Percentiles rank a stretch among this genome's conserved stretches.
These are phyloP conservation scores for Prunella himalayana DNA, from an alignment of 2,113 vertebrate species.

Conservation along the genomic window DNA sequence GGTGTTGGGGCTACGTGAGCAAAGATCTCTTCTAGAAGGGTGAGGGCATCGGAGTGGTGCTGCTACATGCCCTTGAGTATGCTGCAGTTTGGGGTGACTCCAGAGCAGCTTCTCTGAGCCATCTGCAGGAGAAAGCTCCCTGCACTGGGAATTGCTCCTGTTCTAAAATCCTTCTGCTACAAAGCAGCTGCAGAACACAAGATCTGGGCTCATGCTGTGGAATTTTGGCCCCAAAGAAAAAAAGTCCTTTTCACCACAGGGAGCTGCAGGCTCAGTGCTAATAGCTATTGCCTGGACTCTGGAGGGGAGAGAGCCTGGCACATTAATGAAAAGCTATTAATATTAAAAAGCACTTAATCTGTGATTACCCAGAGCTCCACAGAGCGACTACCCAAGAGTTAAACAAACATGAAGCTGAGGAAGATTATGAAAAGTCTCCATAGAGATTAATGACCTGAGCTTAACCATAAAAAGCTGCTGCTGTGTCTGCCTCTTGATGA, in stretches of 20 bases:
- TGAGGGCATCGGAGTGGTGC: not conserved
- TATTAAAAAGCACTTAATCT: slow-evolving; percentile 37
- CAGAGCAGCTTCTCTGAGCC: not conserved
- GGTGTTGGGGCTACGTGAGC: fast-evolving
- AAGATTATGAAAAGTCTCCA: not conserved
- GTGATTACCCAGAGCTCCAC: not conserved
- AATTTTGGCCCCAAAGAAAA: not conserved
- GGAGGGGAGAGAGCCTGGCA: not conserved
- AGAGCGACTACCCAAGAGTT: not conserved
- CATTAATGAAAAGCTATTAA: slow-evolving; percentile 13
- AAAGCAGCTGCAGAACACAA: not conserved
- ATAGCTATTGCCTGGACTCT: not conserved
- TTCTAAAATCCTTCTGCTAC: not conserved
- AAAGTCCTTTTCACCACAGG: not conserved
- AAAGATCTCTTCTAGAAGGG: not conserved
- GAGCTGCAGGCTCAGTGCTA: not conserved
- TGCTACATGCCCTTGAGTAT: not conserved
- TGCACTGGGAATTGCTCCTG: not conserved
- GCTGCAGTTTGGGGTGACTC: not conserved
- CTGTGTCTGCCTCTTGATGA: not conserved
- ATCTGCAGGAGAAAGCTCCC: not conserved
- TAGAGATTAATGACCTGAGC: slow-evolving; percentile 24
- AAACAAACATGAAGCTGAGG: slow-evolving; percentile 4
- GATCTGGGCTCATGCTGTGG: not conserved
- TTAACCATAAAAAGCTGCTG: slow-evolving; percentile 7